These are phyloP conservation scores for Camponotus fellah DNA, from an alignment of 2,888 invertebrate genomes.

Conservation along the genomic window DNA sequence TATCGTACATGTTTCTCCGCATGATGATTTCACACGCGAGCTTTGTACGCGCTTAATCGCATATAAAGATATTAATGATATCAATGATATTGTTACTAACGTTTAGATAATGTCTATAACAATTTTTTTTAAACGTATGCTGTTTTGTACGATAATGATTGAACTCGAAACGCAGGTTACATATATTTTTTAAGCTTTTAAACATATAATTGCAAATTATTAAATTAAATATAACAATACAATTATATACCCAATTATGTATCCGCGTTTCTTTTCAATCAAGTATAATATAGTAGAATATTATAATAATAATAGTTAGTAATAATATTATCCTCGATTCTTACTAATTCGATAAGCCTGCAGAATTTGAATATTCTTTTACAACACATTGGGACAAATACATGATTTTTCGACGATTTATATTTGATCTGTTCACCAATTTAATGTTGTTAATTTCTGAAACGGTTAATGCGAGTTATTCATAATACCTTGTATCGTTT, in stretches of 20 bases:
- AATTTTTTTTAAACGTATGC: background rate
- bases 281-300: background rate
- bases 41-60: background rate
- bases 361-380: slow-evolving; percentile 29
- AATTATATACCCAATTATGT: background rate
- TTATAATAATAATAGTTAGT: too few species aligned
- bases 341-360: slow-evolving; percentile 30
- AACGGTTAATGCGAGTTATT: too few species aligned
- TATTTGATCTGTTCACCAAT: background rate
- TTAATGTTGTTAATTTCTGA: background rate
- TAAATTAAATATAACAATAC: background rate
- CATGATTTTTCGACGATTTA: background rate
- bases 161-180: background rate
- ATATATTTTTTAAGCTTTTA: background rate
- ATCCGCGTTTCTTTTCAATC: background rate
- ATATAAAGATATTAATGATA: background rate
- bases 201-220: background rate
- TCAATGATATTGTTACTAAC: background rate
- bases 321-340: background rate
- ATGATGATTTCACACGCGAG: slow-evolving; percentile 1
- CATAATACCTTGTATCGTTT: background rate
- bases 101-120: background rate
- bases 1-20: background rate
- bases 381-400: background rate
- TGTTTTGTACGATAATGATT: background rate